phyloP scores from a whole-genome alignment of 2,797 vertebrate species.

The Sorex maritimensis region DNA sequence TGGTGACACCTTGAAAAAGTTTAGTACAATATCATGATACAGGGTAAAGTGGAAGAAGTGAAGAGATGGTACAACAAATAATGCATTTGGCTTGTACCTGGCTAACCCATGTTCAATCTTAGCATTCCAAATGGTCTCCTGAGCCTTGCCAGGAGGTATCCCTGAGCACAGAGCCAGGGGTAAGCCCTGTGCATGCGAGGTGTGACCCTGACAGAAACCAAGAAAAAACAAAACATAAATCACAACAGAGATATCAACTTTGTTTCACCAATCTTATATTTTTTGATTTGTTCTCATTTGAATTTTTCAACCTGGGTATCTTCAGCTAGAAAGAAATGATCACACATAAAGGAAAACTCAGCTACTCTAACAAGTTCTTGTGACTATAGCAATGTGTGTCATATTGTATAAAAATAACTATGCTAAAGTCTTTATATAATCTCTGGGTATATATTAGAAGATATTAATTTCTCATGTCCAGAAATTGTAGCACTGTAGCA shows the following conservation, averaged over 20 bases:
- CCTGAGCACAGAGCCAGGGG: no score
- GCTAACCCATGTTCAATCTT: no score
- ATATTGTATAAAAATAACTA: constrained; percentile 1
- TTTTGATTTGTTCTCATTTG: background rate
- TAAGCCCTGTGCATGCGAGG: background rate
- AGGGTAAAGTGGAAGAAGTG: no score
- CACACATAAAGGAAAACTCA: background rate
- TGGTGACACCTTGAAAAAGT: background rate
- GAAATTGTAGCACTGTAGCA: background rate
- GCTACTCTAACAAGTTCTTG: no score
- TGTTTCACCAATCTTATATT: background rate
- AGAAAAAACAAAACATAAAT: background rate
- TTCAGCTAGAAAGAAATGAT: background rate
- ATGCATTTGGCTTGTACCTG: no score
- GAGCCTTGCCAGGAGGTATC: no score
- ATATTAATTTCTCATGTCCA: background rate
- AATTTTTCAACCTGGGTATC: background rate
- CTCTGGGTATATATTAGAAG: background rate
- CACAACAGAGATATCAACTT: background rate
- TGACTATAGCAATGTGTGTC: no score
- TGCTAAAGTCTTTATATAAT: background rate
- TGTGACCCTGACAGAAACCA: background rate
- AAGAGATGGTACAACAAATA: no score
- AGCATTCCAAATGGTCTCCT: no score
- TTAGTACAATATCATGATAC: background rate